Conservation (phyloP, 2,888 invertebrate species). For the Cerastis leucographa region DNA sequence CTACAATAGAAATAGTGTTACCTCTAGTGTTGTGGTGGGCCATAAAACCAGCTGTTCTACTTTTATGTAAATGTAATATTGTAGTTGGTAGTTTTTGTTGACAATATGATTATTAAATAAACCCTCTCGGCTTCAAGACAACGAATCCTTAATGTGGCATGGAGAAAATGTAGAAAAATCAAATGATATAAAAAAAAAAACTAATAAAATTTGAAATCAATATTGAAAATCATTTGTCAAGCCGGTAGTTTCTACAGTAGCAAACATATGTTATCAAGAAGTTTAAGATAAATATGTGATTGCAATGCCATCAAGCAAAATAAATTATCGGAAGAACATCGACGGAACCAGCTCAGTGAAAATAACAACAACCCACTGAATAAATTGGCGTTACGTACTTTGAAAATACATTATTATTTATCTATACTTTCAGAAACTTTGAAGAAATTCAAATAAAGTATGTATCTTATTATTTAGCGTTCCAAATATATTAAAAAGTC, state of each 20-base stretch:
- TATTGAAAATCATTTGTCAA: background rate
- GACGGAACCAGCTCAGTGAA: background rate
- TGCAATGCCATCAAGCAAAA: background rate
- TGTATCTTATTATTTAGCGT: background rate
- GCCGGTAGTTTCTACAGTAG: background rate
- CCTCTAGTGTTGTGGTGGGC: constrained; percentile 27
- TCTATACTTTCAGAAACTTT: background rate
- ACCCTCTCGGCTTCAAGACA: background rate
- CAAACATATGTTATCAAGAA: background rate
- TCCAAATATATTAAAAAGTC: constrained; percentile 6
- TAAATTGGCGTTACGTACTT: background rate
- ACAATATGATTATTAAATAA: background rate
- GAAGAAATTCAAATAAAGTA: background rate
- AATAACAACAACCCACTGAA: background rate
- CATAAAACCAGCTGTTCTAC: constrained; percentile 1
- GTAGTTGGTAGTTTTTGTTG: background rate
- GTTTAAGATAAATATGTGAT: background rate
- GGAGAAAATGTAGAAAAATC: background rate
- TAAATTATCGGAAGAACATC: background rate
- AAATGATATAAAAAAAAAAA: background rate
- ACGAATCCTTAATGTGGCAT: background rate
- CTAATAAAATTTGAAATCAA: background rate
- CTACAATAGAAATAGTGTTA: constrained; percentile 64
- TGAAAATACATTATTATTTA: background rate
- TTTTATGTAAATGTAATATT: background rate